A percentile compares a stretch with the other conserved stretches of the same genome.
phyloP scores from a whole-genome alignment of 1,140 invertebrate genomes.

The Sarcophaga bullata region DNA sequence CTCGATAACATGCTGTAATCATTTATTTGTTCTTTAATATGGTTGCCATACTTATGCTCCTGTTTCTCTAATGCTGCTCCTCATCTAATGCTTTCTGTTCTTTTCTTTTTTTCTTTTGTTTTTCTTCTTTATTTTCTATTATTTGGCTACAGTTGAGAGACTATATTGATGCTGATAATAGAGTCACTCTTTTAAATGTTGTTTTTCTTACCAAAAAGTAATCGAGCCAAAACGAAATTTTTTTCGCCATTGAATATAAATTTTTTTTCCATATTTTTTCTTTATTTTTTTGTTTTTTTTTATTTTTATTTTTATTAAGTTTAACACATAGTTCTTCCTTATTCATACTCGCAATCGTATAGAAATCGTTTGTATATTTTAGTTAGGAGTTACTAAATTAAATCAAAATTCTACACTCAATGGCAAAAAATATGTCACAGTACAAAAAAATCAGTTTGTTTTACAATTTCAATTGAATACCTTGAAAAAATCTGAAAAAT shows the following conservation, averaged over 20 bases:
- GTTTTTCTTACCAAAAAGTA: conserved; percentile 17
- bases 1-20: background rate
- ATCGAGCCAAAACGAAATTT: background rate
- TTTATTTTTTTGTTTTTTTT: background rate
- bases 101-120: too few relatives aligned
- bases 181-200: background rate
- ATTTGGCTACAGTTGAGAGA: too few relatives aligned
- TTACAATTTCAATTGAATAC: too few relatives aligned
- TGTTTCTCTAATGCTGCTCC: background rate
- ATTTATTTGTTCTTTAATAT: conserved; percentile 10
- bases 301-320: conserved; percentile 8
- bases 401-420: too few relatives aligned
- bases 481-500: too few relatives aligned
- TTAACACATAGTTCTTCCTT: conserved; percentile 1
- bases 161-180: background rate
- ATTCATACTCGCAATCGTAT: background rate
- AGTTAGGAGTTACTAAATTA: conserved; percentile 12
- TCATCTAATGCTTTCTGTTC: too few relatives aligned
- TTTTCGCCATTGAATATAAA: too few relatives aligned
- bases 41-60: background rate
- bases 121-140: too few relatives aligned
- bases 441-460: too few relatives aligned
- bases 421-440: too few relatives aligned
- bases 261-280: too few relatives aligned
- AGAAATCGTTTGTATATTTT: background rate